Base-by-base conservation (phyloP, 1,140 invertebrate genomes). In the Sycobia sp. region DNA sequence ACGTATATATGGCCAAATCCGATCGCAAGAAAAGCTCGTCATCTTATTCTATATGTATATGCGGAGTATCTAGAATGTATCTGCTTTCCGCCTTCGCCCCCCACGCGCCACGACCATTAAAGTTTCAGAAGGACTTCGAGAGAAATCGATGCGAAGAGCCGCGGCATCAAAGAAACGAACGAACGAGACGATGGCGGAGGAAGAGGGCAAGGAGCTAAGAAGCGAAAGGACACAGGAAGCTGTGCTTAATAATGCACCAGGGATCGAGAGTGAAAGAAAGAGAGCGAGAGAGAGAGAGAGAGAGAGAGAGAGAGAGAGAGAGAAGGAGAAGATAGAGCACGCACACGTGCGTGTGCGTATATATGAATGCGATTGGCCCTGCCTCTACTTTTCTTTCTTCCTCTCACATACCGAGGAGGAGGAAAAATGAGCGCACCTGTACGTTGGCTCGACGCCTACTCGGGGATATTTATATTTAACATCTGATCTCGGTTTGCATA, bases 181-280 rank as follows among this genome's bases (percentile, higher is more conserved):
- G 23, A n/a, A n/a, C n/a, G n/a, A n/a, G n/a, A n/a, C n/a, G n/a
- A n/a, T n/a, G n/a, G n/a, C n/a, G 51, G 16, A 8, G 20, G 16
- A 25, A 36, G 51, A 8, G 18, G 23, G 11, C 39, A 10, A n/a
- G 27, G n/a, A n/a, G n/a, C n/a, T n/a, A n/a, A n/a, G n/a, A n/a
- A n/a, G n/a, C 16, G 49, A 36, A 22, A 57, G 66, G 73, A 69
- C 51, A 62, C 62, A 16, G 58, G 39, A 10, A 14, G 44, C 18
- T 25, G 67, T 71, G 73, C 71, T 77, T 69, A 76, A 77, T 76
- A 76, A 77, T 77, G 73, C 74, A n/a, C n/a, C n/a, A n/a, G n/a
- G n/a, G n/a, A n/a, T n/a, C n/a, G n/a, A n/a, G n/a, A n/a, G n/a
- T n/a, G n/a, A n/a, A n/a, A n/a, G n/a, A n/a, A n/a, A n/a, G n/a